phyloP scores from a whole-genome alignment of 53 echinoderm and acorn worm genomes.

The Glandiceps talaboti region DNA sequence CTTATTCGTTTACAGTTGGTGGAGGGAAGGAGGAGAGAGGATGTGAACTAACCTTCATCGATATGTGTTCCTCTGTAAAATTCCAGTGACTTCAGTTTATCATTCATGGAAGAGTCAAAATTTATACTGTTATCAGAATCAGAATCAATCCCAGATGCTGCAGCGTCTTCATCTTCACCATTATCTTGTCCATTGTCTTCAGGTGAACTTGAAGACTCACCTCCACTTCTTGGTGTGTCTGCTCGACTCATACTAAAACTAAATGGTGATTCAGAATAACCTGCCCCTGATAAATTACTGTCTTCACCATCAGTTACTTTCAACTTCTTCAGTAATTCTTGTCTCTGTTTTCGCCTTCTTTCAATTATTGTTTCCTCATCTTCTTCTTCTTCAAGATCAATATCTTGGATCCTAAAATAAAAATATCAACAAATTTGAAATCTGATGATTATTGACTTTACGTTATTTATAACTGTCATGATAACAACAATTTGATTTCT shows the following conservation, averaged over 20 bases:
- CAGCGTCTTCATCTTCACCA: slow-evolving; percentile 10
- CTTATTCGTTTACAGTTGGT: too few species aligned
- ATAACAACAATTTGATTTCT: too few species aligned
- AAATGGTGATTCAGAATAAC: slow-evolving; percentile 5
- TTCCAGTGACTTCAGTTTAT: not conserved
- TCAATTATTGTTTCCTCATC: slow-evolving; percentile 86
- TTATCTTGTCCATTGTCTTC: slow-evolving; percentile 5
- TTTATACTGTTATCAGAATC: not conserved
- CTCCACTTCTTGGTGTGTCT: not conserved
- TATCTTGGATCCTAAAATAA: slow-evolving; percentile 37
- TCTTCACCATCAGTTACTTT: slow-evolving; percentile 8
- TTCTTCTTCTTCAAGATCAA: slow-evolving; percentile 82
- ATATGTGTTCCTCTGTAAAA: not conserved
- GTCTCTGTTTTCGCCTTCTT: slow-evolving; percentile 65
- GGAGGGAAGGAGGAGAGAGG: too few species aligned
- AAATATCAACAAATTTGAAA: too few species aligned
- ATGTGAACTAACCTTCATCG: too few species aligned
- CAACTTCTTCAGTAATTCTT: slow-evolving; percentile 46
- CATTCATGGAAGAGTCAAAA: slow-evolving; percentile 3
- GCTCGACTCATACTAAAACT: not conserved
- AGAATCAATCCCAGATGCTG: too few species aligned
- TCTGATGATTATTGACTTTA: too few species aligned
- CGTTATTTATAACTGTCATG: too few species aligned
- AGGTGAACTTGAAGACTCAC: not conserved
- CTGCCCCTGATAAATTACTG: slow-evolving; percentile 11